phyloP scores from a whole-genome alignment of 2,797 vertebrate genomes.

The Australoheros facetus region DNA sequence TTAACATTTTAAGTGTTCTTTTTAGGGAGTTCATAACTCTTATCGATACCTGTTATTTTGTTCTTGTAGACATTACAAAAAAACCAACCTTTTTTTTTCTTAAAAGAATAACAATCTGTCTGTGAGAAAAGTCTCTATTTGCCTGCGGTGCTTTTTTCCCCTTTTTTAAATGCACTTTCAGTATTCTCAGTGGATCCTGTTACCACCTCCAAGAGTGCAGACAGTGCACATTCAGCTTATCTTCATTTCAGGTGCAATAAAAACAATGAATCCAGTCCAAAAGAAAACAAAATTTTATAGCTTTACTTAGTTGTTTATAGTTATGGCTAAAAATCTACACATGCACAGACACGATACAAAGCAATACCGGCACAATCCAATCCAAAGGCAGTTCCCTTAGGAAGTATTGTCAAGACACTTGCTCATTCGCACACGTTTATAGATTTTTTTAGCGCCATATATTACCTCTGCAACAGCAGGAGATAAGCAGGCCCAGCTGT shows the following conservation, averaged over 20 bases:
- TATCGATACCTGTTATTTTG: not conserved
- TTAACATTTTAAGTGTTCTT: conserved; percentile 36
- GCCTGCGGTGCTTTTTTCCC: conserved; percentile 1
- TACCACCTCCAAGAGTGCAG: conserved; percentile 38
- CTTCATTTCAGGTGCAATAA: conserved; percentile 56
- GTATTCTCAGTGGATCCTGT: conserved; percentile 34
- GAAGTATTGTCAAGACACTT: conserved; percentile 20
- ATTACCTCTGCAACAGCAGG: conserved; percentile 35
- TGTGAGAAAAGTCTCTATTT: not conserved
- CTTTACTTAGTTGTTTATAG: conserved; percentile 41
- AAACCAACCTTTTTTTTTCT: not conserved
- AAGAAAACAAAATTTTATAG: conserved; percentile 60
- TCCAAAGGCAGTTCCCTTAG: conserved; percentile 29
- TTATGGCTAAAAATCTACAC: conserved; percentile 42
- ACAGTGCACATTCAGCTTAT: conserved; percentile 47
- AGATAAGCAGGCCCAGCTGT: conserved; percentile 64
- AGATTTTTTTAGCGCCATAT: conserved; percentile 31
- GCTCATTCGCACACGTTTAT: conserved; percentile 19
- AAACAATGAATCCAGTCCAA: conserved; percentile 58
- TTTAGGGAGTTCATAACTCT: conserved; percentile 7
- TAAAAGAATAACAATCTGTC: not conserved
- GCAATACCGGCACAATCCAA: conserved; percentile 30
- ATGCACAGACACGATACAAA: conserved; percentile 34
- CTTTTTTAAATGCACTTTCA: conserved; percentile 17
- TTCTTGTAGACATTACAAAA: conserved; percentile 14